These are phyloP conservation scores for Macrophya annulata DNA, from an alignment of 2,888 invertebrate species.

Conservation along the genomic window DNA sequence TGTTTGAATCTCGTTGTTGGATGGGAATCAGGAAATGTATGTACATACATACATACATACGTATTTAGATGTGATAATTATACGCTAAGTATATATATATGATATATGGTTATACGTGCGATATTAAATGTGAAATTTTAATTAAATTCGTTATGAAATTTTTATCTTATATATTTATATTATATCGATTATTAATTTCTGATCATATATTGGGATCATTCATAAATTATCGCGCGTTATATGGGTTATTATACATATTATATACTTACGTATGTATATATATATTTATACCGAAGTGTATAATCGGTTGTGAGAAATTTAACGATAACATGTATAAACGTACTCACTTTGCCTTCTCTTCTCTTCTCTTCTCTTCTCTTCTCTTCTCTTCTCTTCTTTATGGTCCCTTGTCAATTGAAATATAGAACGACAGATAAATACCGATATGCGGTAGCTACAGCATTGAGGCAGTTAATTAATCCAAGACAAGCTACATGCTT, in stretches of 20 bases:
- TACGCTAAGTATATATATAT: background rate
- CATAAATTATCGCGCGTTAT: constrained; percentile 9
- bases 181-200: too few relatives aligned
- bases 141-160: too few relatives aligned
- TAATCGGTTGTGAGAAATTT: constrained; percentile 42
- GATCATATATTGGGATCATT: background rate
- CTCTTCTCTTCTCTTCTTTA: background rate
- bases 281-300: background rate
- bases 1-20: background rate
- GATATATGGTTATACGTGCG: background rate
- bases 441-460: background rate
- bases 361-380: background rate
- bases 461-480: constrained; percentile 46
- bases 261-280: background rate
- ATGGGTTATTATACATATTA: background rate
- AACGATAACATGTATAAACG: constrained; percentile 13
- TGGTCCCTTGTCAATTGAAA: constrained; percentile 44
- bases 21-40: background rate
- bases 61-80: background rate
- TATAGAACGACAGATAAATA: constrained; percentile 36
- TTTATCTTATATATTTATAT: too few relatives aligned
- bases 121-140: too few relatives aligned
- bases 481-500: constrained; percentile 39
- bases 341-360: too few relatives aligned
- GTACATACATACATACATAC: too few relatives aligned